phyloP scores from a whole-genome alignment of 2,113 vertebrate genomes.

The Prochilodus magdalenae region DNA sequence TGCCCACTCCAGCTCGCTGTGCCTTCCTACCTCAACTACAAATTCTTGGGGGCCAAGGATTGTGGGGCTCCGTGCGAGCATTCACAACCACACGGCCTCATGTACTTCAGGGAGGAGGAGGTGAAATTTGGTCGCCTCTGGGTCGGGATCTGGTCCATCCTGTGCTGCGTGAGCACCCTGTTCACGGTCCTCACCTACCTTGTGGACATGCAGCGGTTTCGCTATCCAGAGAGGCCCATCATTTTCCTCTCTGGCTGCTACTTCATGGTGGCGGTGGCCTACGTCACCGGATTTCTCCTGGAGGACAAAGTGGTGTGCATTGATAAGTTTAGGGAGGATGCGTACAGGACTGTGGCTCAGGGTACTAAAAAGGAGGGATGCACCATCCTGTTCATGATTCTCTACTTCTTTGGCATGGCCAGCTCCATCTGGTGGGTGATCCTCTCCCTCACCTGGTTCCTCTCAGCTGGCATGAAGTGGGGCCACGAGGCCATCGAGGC shows the following conservation, averaged over 20 bases:
- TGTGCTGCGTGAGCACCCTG: constrained; percentile 89
- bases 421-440: constrained; percentile 96
- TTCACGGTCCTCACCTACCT: constrained; percentile 92
- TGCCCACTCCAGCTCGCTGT: constrained; percentile 90
- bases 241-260: constrained; percentile 93
- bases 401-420: constrained; percentile 95
- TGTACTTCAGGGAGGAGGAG: constrained; percentile 92
- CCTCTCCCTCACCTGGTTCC: constrained; percentile 92
- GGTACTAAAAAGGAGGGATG: constrained; percentile 92
- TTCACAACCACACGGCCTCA: constrained; percentile 82
- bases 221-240: constrained; percentile 91
- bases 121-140: constrained; percentile 86
- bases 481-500: constrained; percentile 91
- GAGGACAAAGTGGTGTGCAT: constrained; percentile 88
- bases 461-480: constrained; percentile 94
- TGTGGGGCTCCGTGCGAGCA: constrained; percentile 92
- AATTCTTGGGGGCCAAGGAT: constrained; percentile 88
- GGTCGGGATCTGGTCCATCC: constrained; percentile 88
- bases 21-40: constrained; percentile 87
- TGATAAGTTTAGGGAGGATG: constrained; percentile 83
- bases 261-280: constrained; percentile 92
- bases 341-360: constrained; percentile 89
- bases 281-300: constrained; percentile 85
- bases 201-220: constrained; percentile 88
- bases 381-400: constrained; percentile 91